Percentiles rank a stretch among this genome's conserved stretches.
phyloP scores from a whole-genome alignment of 1,140 invertebrate genomes.

The Nebria ingens region DNA sequence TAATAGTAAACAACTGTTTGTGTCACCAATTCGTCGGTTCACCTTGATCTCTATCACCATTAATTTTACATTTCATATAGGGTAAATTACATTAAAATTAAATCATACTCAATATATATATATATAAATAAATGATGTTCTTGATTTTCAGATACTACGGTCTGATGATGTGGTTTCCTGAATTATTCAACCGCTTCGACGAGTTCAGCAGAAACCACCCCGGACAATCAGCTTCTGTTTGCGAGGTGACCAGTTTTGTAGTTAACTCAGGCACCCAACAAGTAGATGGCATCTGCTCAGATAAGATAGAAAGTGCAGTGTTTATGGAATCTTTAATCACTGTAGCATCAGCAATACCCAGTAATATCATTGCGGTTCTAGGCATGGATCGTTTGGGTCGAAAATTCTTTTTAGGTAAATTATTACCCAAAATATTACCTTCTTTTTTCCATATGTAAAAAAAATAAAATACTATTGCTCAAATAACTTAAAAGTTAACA shows the following conservation, averaged over 20 bases:
- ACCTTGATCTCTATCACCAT: slow-evolving; percentile 74
- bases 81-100: slow-evolving; percentile 36
- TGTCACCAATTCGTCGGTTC: slow-evolving; percentile 66
- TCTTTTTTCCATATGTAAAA: too few species aligned
- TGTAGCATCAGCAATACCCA: slow-evolving; percentile 71
- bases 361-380: slow-evolving; percentile 69
- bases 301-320: slow-evolving; percentile 61
- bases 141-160: slow-evolving; percentile 60
- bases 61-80: slow-evolving; percentile 82
- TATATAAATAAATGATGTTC: not conserved
- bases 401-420: slow-evolving; percentile 72
- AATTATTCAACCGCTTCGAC: slow-evolving; percentile 78
- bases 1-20: slow-evolving; percentile 69
- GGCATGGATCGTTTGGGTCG: slow-evolving; percentile 69
- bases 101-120: not conserved
- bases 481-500: not conserved
- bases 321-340: slow-evolving; percentile 80
- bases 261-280: slow-evolving; percentile 51
- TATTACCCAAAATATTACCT: too few species aligned
- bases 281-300: slow-evolving; percentile 46
- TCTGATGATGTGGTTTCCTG: slow-evolving; percentile 87
- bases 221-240: slow-evolving; percentile 55
- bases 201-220: slow-evolving; percentile 52
- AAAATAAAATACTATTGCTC: not conserved
- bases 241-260: slow-evolving; percentile 64